phyloP scores from a whole-genome alignment of 2,797 vertebrate species.

The Halcyon smyrnensis region DNA sequence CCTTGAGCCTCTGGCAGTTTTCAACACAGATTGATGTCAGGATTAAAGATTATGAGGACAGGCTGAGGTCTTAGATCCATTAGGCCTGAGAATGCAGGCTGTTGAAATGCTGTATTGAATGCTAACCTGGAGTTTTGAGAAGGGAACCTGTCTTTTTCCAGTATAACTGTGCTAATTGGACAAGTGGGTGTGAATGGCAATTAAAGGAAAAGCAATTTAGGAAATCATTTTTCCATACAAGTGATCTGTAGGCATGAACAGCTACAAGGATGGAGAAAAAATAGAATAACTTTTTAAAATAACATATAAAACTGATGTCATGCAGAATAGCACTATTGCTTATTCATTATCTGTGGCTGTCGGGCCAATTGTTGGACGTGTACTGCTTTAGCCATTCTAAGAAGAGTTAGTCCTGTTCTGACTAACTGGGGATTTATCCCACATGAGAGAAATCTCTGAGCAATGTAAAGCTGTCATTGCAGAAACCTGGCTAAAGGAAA shows the following conservation, averaged over 20 bases:
- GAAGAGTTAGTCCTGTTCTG: constrained; percentile 27
- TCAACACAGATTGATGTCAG: constrained; percentile 55
- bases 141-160: background rate
- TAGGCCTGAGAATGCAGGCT: constrained; percentile 19
- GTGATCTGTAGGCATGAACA: background rate
- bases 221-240: background rate
- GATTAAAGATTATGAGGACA: constrained; percentile 73
- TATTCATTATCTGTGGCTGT: background rate
- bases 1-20: constrained; percentile 37
- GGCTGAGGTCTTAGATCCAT: constrained; percentile 43
- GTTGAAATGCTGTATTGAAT: constrained; percentile 38
- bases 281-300: background rate
- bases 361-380: background rate
- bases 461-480: constrained; percentile 26
- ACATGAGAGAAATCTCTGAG: constrained; percentile 11
- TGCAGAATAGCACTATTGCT: background rate
- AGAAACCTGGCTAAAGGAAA: constrained; percentile 24
- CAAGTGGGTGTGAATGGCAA: constrained; percentile 35
- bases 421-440: constrained; percentile 20
- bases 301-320: background rate
- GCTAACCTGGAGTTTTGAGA: background rate
- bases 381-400: constrained; percentile 9
- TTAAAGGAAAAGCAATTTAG: constrained; percentile 43
- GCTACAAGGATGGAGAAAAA: background rate
- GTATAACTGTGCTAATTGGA: constrained; percentile 57